Evolutionary conservation across 1,140 invertebrate species (phyloP).

Genomic region (Pseudachorutes palmiensis): DNA sequence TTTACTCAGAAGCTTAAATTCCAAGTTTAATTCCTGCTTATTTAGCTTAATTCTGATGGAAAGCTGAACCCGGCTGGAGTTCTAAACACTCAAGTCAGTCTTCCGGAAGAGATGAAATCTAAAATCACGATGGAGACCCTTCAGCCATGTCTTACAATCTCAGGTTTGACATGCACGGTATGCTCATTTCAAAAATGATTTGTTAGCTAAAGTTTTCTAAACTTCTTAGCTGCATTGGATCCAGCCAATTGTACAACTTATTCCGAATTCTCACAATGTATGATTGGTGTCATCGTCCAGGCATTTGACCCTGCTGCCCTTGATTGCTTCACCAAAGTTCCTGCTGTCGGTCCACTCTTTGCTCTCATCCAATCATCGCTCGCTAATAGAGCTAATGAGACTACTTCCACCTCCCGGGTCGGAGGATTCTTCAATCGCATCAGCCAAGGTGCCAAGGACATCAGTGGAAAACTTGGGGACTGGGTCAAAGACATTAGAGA

Average conservation of each 20-base stretch:
- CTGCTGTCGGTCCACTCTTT: not conserved
- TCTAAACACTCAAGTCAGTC: not conserved
- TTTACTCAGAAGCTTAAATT: not conserved
- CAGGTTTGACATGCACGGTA: not conserved
- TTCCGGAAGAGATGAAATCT: not conserved
- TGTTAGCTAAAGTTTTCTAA: not conserved
- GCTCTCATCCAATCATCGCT: conserved; percentile 3
- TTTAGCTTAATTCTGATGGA: not conserved
- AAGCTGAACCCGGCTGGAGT: not conserved
- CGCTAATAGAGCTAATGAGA: not conserved
- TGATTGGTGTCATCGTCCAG: not conserved
- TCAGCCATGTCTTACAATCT: not conserved
- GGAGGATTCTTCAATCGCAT: not conserved
- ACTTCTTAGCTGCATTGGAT: not conserved
- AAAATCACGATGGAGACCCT: not conserved
- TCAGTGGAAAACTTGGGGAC: not conserved
- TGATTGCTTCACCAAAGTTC: conserved; percentile 2
- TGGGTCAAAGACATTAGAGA: conserved; percentile 1
- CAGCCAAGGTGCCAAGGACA: not conserved
- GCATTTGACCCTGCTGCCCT: not conserved
- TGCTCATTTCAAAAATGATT: not conserved
- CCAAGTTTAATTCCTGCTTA: not conserved
- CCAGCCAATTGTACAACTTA: not conserved
- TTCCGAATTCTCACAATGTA: not conserved
- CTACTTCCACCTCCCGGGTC: not conserved